Base-by-base conservation (phyloP, 2,113 vertebrate genomes). In the Gobius niger region DNA sequence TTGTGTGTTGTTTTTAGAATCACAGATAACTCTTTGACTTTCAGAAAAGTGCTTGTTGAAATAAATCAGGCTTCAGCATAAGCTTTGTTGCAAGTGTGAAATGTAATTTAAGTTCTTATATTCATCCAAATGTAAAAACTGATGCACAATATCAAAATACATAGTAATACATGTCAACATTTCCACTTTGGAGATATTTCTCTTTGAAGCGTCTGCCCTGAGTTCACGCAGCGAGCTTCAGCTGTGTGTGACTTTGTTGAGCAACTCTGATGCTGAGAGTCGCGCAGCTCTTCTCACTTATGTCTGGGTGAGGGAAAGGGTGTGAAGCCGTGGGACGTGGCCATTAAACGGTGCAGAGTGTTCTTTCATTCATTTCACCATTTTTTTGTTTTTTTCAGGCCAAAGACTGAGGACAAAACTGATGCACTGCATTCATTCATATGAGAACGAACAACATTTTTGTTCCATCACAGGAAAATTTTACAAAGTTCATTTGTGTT, bases 281-380 rank as follows among this genome's bases (percentile, higher is more conserved):
- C 75, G 51, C 57, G 1, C 65, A 3, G 65, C 75, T 69, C 19
- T 24, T 83, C 67, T 62, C 83, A 65, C 83, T 61, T 78, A 63
- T 44, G 63, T 73, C 68, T 71, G 44, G 1, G 64, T 50, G 77
- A 70, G 19, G 71, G 60, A 12, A 44, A 56, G 63, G 75, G 81
- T 65, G 84, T 77, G 84, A 85, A 85, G 75, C 53, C 70, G 67
- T 76, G 77, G 80, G 80, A 72, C 7, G 63, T 63, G 11, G 49
- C 57, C 16, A 34, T 42, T 13, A 62, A 77, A 24, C 60, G 14
- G 56, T 16, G 47, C 66, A 9, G 44, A 75, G 80, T 76, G 75
- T 78, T 85, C 66, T 7, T 71, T 69, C 77, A 73, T 82, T 85
- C 81, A 83, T 81, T 76, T 73, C 64, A 49, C 69, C 46, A 51